Base-by-base conservation (phyloP, 1,140 invertebrate species). In the Cydia pomonella region DNA sequence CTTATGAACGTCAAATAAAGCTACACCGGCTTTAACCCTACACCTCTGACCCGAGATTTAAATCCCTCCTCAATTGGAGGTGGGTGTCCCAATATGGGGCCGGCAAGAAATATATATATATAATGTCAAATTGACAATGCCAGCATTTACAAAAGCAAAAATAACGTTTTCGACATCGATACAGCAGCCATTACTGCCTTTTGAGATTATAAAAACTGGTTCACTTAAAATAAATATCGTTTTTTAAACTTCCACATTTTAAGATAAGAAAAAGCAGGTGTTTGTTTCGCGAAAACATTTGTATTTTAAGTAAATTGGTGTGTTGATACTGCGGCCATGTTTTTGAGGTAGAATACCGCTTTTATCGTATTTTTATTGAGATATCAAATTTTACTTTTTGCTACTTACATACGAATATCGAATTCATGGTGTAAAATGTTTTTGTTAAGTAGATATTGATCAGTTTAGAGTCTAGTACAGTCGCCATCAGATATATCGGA, bases 171-270 rank as follows among this genome's bases (percentile, higher is more conserved):
- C 13, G 41, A 44, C 4, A 44, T 44, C 41, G 41, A 44, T 44
- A 16, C 13, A 4, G 41, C 41, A 44, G 41, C 41, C 53, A 59
- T 59, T 59, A 23, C 53, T 53, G 50, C 4, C 16, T 18, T 50
- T 18, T 50, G n/a, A 50, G 21, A 10, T 59, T 7, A 18, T n/a
- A 23, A 12, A 23, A 59, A 59, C 53, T 59, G 7, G 7, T 23
- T 59, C 18, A 59, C 9, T 59, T 23, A 59, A 21, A 59, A 59
- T 59, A 59, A 59, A 59, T 23, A 59, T 23, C 53, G 53, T 59
- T 12, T 59, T 50, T 59, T 59, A 59, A 59, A 59, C 53, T 59
- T 23, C 53, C 7, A 59, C 18, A 59, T 59, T 59, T 59, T 59
- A 7, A 18, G 53, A 59, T 59, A 59, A 50, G 47, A 23, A 59